Evolutionary conservation across 1,140 invertebrate genomes (phyloP).

Genomic region (Cylas formicarius): DNA sequence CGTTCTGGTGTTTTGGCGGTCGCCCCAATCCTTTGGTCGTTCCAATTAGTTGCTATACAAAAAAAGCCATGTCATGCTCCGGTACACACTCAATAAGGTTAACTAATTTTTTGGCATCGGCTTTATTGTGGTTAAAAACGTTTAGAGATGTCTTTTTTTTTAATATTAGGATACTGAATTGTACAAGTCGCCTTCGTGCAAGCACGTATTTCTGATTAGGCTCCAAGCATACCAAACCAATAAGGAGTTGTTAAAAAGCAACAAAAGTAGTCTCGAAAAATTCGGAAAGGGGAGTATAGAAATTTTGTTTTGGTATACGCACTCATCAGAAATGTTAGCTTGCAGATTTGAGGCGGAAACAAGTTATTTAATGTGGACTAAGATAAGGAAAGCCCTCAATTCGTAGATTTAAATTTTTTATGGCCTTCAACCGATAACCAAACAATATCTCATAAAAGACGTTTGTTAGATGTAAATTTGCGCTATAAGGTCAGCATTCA

Average conservation of each 20-base stretch:
- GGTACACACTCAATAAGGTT: conserved; percentile 24
- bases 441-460: conserved; percentile 21
- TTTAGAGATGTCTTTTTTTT: no score
- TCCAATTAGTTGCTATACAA: conserved; percentile 34
- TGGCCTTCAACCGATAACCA: conserved; percentile 21
- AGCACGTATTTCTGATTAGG: no score
- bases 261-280: no score
- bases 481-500: no score
- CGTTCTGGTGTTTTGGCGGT: conserved; percentile 25
- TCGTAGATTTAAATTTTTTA: conserved; percentile 14
- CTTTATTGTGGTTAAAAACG: no score
- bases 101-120: conserved; percentile 28
- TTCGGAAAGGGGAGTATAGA: no score
- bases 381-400: conserved; percentile 56
- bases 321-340: conserved; percentile 39
- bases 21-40: conserved; percentile 29
- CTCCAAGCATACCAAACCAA: no score
- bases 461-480: conserved; percentile 3
- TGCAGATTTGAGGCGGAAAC: conserved; percentile 25
- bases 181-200: no score
- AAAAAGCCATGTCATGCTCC: conserved; percentile 36
- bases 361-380: conserved; percentile 21
- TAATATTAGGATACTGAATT: no score
- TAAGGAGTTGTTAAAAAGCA: no score
- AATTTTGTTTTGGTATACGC: no score